phyloP scores from a whole-genome alignment of 2,797 vertebrate genomes.

The Chelidonichthys spinosus region DNA sequence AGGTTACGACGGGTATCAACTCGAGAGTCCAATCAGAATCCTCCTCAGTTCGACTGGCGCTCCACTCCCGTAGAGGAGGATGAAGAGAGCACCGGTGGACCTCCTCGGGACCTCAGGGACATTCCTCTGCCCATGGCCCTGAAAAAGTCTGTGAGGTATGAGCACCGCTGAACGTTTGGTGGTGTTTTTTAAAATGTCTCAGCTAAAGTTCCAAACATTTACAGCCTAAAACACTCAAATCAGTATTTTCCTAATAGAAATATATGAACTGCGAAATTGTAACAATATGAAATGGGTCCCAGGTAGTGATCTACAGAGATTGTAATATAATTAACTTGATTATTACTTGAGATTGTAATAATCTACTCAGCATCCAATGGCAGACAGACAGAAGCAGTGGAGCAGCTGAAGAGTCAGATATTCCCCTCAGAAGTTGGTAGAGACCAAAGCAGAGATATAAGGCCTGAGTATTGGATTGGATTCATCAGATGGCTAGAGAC shows the following conservation, averaged over 20 bases:
- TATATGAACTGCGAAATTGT: not conserved
- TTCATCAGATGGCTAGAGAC: too few species aligned
- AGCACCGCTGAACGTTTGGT: slow-evolving; percentile 6
- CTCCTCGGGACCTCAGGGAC: slow-evolving; percentile 64
- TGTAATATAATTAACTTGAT: too few species aligned
- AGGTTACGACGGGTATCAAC: slow-evolving; percentile 58
- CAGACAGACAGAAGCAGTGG: not conserved
- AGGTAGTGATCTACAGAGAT: not conserved
- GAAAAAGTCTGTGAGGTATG: slow-evolving; percentile 81
- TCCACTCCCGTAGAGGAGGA: slow-evolving; percentile 15
- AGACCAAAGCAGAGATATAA: not conserved
- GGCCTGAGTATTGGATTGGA: not conserved
- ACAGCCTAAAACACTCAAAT: not conserved
- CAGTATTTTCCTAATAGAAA: not conserved
- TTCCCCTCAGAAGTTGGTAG: not conserved
- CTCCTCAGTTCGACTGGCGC: slow-evolving; percentile 70
- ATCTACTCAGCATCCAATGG: not conserved
- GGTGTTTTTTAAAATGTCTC: not conserved
- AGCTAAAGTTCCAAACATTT: not conserved
- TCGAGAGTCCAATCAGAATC: slow-evolving; percentile 44
- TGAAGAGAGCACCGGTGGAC: slow-evolving; percentile 26
- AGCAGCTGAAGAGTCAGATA: not conserved
- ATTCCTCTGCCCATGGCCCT: slow-evolving; percentile 77
- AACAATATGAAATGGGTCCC: not conserved
- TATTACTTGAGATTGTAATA: too few species aligned